phyloP scores from a whole-genome alignment of 1,140 invertebrate species.

The Heliconius himera region DNA sequence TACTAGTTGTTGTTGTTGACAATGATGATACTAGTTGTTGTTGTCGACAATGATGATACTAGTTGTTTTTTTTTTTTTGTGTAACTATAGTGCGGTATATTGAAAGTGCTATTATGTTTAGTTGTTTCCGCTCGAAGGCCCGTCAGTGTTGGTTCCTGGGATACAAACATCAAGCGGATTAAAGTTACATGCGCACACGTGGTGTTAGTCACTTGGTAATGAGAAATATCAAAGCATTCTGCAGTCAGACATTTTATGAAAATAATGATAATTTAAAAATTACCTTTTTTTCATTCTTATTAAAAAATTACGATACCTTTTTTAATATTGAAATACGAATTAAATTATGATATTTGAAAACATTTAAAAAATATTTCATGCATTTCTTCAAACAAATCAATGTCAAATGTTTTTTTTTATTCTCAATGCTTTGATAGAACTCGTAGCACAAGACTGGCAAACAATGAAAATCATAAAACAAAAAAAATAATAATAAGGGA shows the following conservation, averaged over 20 bases:
- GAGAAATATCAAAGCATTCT: slow-evolving; percentile 43
- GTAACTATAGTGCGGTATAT: slow-evolving; percentile 32
- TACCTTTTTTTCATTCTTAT: too few species aligned
- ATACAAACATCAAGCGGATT: slow-evolving; percentile 44
- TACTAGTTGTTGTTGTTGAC: background rate
- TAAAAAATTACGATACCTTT: background rate
- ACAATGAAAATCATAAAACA: slow-evolving; percentile 32
- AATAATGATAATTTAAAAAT: background rate
- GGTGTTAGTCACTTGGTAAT: slow-evolving; percentile 60
- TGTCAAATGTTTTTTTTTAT: background rate
- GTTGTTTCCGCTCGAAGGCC: slow-evolving; percentile 35
- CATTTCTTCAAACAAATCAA: slow-evolving; percentile 25
- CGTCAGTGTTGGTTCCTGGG: slow-evolving; percentile 41
- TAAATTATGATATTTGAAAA: background rate
- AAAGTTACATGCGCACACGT: slow-evolving; percentile 75
- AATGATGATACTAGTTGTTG: background rate
- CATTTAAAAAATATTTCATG: slow-evolving; percentile 20
- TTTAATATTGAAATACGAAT: background rate
- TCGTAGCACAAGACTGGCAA: slow-evolving; percentile 37
- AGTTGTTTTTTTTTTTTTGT: slow-evolving; percentile 20
- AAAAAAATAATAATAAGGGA: slow-evolving; percentile 33
- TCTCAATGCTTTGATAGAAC: slow-evolving; percentile 35
- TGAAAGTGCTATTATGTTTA: slow-evolving; percentile 28
- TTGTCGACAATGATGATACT: slow-evolving; percentile 18
- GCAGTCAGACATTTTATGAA: background rate